Percentiles rank a stretch among this genome's conserved stretches.
These are phyloP conservation scores for Pararge aegeria DNA, from an alignment of 1,140 invertebrate species.

Conservation along the genomic window DNA sequence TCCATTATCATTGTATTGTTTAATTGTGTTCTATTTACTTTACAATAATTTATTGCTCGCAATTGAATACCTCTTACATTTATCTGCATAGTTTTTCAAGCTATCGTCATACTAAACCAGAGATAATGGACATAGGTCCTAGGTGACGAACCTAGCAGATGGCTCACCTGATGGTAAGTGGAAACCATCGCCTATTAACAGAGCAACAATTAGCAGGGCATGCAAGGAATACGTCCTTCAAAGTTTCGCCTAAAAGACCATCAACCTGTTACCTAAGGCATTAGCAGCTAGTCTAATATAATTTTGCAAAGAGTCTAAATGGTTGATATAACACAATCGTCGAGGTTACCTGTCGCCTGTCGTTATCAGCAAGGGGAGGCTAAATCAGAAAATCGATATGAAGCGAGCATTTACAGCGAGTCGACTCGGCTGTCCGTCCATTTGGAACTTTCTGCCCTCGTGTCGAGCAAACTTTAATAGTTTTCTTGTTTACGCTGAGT, in stretches of 20 bases:
- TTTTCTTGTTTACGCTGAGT: slow-evolving; percentile 11
- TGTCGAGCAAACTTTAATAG: slow-evolving; percentile 17
- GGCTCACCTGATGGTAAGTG: too few species aligned
- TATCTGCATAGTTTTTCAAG: not conserved
- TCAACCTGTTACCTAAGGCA: too few species aligned
- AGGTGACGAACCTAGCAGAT: too few species aligned
- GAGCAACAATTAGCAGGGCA: too few species aligned
- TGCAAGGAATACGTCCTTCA: too few species aligned
- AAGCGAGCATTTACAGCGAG: slow-evolving; percentile 47
- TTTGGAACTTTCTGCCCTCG: slow-evolving; percentile 44
- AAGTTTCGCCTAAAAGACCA: too few species aligned
- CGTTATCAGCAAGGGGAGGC: slow-evolving; percentile 68
- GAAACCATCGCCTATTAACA: too few species aligned
- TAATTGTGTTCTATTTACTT: slow-evolving; percentile 46
- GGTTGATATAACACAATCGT: slow-evolving; percentile 7
- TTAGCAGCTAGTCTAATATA: too few species aligned
- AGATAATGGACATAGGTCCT: too few species aligned
- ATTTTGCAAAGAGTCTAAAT: not conserved
- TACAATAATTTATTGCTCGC: slow-evolving; percentile 31
- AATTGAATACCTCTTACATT: not conserved
- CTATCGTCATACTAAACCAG: too few species aligned
- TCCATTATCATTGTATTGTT: slow-evolving; percentile 57
- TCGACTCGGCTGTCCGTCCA: slow-evolving; percentile 37
- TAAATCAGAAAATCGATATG: slow-evolving; percentile 76
- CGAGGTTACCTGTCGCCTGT: slow-evolving; percentile 47